Evolutionary conservation across 2,888 invertebrate species (phyloP), one percentile per base, ranked within the genome.

Genomic region (Silvanus unidentatus): DNA sequence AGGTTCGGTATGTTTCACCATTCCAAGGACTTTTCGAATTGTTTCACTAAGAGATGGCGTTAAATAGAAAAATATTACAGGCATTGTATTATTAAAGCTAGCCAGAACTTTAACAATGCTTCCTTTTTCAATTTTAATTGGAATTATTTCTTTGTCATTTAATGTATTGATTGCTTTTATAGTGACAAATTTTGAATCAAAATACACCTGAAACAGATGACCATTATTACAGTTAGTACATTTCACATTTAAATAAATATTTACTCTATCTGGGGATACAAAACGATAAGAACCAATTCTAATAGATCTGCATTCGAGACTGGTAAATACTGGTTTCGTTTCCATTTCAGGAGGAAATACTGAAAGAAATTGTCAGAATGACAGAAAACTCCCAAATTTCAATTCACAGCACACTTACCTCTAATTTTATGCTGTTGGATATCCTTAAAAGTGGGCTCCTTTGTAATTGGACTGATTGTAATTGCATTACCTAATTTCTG

Each of bases 231-330:
- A n/a, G n/a, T n/a, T n/a, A n/a, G n/a, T n/a, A n/a, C n/a, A n/a
- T n/a, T n/a, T n/a, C n/a, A n/a, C 22, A 22, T 22, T 22, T 22
- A 22, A 22, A 22, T 22, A 3, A 8, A 22, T 5, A 48, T 77
- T 65, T 69, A 91, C 84, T 70, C 81, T 80, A 65, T 88, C 85
- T 48, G 76, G 77, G 16, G 89, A 85, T 53, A 81, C 77, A 63
- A 84, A 87, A 73, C 86, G 84, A 66, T 89, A 88, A 11, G 90
- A 88, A 30, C 94, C 93, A 65, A 94, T 84, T 52, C 92, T 77
- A 44, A 93, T 81, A 13, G 87, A 85, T 54, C 88, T 78, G 68
- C 91, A 91, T 47, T 53, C 47, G 13, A 70, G 42, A 32, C 43
- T 42, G 5, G 54, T 48, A 32, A 11, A 5, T 32, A 12, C 10